These are phyloP conservation scores for Ia io DNA, from an alignment of 2,113 vertebrate species.

Conservation along the genomic window DNA sequence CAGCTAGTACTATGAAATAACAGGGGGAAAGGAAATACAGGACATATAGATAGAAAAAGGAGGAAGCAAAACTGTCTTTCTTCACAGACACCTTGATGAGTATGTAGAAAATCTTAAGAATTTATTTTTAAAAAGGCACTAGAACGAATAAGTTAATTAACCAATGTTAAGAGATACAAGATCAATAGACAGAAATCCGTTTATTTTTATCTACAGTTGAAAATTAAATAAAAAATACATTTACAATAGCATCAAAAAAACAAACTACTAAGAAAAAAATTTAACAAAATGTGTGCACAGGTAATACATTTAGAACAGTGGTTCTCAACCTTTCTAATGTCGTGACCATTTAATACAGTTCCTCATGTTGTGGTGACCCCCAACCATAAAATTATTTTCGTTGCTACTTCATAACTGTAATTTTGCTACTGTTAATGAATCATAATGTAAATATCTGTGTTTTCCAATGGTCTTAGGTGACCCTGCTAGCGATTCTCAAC, in stretches of 20 bases:
- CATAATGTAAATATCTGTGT: too few relatives aligned
- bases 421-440: too few relatives aligned
- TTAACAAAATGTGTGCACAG: background rate
- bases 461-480: too few relatives aligned
- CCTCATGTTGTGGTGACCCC: too few relatives aligned
- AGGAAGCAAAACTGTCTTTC: background rate
- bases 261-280: background rate
- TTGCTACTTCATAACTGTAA: too few relatives aligned
- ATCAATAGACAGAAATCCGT: background rate
- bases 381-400: too few relatives aligned
- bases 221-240: conserved; percentile 25
- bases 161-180: background rate
- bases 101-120: background rate
- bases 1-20: background rate
- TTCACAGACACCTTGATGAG: background rate
- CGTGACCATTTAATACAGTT: too few relatives aligned
- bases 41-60: background rate
- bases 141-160: background rate
- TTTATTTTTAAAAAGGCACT: background rate
- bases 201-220: conserved; percentile 18
- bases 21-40: background rate
- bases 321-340: too few relatives aligned
- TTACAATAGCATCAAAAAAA: background rate
- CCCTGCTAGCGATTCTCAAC: too few relatives aligned
- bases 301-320: background rate